These are phyloP conservation scores for Hedychridium roseum DNA, from an alignment of 2,888 invertebrate genomes.

Conservation along the genomic window DNA sequence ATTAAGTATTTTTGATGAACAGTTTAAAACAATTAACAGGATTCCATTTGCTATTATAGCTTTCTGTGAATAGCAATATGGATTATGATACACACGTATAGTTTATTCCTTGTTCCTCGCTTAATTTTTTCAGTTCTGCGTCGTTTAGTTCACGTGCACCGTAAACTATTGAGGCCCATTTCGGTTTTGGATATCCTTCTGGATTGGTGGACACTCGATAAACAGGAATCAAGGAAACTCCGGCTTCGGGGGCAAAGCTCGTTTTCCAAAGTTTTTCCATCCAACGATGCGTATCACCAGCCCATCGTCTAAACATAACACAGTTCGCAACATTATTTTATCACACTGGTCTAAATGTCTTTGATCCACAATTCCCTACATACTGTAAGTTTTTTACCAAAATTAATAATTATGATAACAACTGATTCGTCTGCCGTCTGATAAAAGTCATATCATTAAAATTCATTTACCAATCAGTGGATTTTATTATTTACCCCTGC, in stretches of 20 bases:
- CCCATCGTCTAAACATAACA: slow-evolving; percentile 56
- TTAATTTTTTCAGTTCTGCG: slow-evolving; percentile 56
- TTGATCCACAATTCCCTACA: background rate
- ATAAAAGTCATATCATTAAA: no score
- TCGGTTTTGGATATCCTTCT: slow-evolving; percentile 46
- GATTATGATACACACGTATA: slow-evolving; percentile 57
- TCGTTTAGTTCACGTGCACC: slow-evolving; percentile 59
- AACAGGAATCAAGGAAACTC: slow-evolving; percentile 65
- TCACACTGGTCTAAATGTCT: no score
- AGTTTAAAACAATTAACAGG: no score
- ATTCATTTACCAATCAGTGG: no score
- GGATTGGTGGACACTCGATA: slow-evolving; percentile 59
- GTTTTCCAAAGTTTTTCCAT: slow-evolving; percentile 68
- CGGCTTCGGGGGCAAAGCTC: slow-evolving; percentile 59
- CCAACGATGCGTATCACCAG: slow-evolving; percentile 55
- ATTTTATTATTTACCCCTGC: no score
- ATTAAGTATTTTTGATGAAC: no score
- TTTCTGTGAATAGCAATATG: background rate
- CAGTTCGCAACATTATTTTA: no score
- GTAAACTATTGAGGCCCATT: slow-evolving; percentile 64
- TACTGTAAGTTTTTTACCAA: no score
- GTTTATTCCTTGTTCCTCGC: slow-evolving; percentile 51
- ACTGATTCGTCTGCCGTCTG: no score
- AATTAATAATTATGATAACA: no score
- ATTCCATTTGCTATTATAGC: background rate